Conservation (phyloP, 2,113 vertebrate species). For the Etheostoma cragini region DNA sequence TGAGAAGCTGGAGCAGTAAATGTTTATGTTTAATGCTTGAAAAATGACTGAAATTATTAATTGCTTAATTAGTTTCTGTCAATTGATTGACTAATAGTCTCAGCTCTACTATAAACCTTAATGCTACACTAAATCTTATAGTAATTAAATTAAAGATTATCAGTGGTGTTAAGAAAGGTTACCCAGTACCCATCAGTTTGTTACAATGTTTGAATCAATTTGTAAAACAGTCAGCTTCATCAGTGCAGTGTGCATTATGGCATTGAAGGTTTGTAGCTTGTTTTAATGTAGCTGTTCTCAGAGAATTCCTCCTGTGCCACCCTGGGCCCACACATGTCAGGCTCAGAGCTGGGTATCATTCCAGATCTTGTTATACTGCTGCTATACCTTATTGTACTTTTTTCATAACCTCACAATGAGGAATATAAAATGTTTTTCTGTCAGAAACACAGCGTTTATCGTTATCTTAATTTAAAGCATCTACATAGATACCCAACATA, state of each 20-base stretch:
- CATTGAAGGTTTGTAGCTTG: neutral
- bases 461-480: neutral
- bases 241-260: neutral
- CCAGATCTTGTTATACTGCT: neutral
- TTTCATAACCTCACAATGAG: neutral
- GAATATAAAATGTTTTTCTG: neutral
- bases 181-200: neutral
- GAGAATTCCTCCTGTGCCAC: neutral
- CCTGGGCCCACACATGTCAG: neutral
- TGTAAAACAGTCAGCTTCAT: neutral
- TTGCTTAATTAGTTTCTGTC: neutral
- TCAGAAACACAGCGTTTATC: neutral
- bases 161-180: neutral
- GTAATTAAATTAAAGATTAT: neutral
- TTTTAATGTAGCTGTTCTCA: slow-evolving; percentile 1
- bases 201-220: neutral
- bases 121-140: neutral
- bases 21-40: neutral
- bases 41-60: neutral
- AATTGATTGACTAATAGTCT: neutral
- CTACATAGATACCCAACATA: neutral
- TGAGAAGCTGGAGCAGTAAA: neutral
- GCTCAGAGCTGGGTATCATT: neutral
- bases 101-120: neutral
- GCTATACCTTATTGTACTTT: neutral